Evolutionary conservation across 1,140 invertebrate species (phyloP).

Genomic region (Drosophila saltans): DNA sequence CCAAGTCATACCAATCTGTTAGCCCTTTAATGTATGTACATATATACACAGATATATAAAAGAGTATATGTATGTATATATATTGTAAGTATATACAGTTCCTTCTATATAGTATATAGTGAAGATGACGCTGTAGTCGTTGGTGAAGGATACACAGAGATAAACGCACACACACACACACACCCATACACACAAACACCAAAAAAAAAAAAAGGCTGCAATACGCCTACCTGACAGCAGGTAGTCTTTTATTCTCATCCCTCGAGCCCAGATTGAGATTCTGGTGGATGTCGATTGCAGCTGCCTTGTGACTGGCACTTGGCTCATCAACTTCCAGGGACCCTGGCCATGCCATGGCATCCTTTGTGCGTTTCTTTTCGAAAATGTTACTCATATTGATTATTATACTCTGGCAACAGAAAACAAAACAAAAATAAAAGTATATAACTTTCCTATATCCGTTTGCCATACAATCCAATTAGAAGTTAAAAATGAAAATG

Average conservation of each 20-base stretch:
- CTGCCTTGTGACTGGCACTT: conserved; percentile 71
- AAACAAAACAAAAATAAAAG: background rate
- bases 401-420: conserved; percentile 34
- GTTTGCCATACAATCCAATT: background rate
- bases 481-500: too few relatives aligned
- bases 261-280: conserved; percentile 18
- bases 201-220: conserved; percentile 39
- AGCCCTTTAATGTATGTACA: conserved; percentile 44
- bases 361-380: conserved; percentile 64
- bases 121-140: conserved; percentile 55
- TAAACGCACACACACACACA: background rate
- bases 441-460: background rate
- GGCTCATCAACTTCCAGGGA: conserved; percentile 47
- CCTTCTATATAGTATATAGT: conserved; percentile 29
- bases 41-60: conserved; percentile 16
- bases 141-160: conserved; percentile 59
- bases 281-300: conserved; percentile 45
- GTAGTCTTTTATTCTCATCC: conserved; percentile 48
- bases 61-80: conserved; percentile 16
- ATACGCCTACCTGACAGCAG: conserved; percentile 75
- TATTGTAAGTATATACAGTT: conserved; percentile 28
- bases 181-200: conserved; percentile 23
- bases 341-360: conserved; percentile 38
- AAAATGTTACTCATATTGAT: conserved; percentile 76
- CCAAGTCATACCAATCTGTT: conserved; percentile 57